Percentiles rank a stretch among this genome's conserved stretches.
Conservation (phyloP, 2,113 vertebrate genomes). For the Prunella himalayana region DNA sequence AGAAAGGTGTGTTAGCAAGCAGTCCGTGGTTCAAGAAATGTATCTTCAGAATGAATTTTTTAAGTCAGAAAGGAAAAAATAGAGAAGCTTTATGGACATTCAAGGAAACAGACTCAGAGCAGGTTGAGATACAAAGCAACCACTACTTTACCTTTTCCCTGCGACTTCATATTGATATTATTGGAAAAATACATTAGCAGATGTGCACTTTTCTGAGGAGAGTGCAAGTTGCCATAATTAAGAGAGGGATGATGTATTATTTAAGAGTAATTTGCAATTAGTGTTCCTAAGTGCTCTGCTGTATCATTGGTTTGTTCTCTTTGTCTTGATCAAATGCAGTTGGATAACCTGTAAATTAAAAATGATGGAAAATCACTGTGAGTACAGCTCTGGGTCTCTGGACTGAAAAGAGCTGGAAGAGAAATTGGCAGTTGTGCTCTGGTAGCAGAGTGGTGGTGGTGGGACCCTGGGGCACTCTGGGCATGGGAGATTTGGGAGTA, state of each 20-base stretch:
- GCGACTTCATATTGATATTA: constrained; percentile 14
- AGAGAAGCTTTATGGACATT: background rate
- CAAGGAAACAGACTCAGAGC: background rate
- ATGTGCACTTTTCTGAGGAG: background rate
- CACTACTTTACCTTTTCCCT: background rate
- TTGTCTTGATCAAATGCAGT: constrained; percentile 32
- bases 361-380: background rate
- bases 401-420: background rate
- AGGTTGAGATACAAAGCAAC: background rate
- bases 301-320: background rate
- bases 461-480: background rate
- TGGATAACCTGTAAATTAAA: constrained; percentile 44
- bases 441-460: accelerated
- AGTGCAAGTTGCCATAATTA: constrained; percentile 35
- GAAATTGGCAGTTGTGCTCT: background rate
- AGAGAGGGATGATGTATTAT: constrained; percentile 20
- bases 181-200: constrained; percentile 27
- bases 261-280: constrained; percentile 60
- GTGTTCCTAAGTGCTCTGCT: constrained; percentile 18
- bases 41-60: background rate
- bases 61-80: background rate
- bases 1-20: background rate
- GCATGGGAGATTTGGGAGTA: background rate
- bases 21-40: background rate
- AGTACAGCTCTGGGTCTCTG: background rate